A percentile compares a stretch with the other conserved stretches of the same genome.
Evolutionary conservation across 1,140 invertebrate species (phyloP).

Genomic region (Drosophila micromelanica): DNA sequence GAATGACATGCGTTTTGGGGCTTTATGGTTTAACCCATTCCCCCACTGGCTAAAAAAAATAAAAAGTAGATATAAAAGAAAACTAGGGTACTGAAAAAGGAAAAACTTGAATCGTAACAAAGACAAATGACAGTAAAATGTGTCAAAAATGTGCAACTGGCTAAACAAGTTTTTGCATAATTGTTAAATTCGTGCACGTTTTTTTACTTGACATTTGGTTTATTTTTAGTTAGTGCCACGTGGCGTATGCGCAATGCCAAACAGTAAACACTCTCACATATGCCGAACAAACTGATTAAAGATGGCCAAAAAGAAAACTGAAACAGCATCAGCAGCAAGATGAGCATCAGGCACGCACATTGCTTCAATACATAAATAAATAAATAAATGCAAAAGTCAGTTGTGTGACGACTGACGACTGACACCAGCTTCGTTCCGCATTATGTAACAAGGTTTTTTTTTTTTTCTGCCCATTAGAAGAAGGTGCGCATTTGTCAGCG

Average conservation of each 20-base stretch:
- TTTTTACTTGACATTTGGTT: background rate
- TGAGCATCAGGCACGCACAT: conserved; percentile 27
- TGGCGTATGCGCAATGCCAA: conserved; percentile 30
- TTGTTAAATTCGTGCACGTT: conserved; percentile 27
- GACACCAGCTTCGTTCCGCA: no score
- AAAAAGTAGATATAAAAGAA: background rate
- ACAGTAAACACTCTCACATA: background rate
- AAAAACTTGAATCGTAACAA: conserved; percentile 38
- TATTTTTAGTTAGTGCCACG: conserved; percentile 10
- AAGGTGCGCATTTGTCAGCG: conserved; percentile 66
- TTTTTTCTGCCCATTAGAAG: background rate
- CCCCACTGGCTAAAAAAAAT: background rate
- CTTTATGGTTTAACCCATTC: background rate
- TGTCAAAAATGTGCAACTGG: conserved; percentile 50
- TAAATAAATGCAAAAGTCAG: conserved; percentile 79
- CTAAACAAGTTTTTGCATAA: conserved; percentile 46
- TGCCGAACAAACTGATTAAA: conserved; percentile 24
- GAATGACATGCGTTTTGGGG: conserved; percentile 72
- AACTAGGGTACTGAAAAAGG: conserved; percentile 4
- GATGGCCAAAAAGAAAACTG: background rate
- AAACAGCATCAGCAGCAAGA: background rate
- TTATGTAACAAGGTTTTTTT: conserved; percentile 24
- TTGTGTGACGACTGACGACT: conserved; percentile 57
- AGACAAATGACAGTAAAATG: conserved; percentile 73
- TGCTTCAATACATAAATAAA: conserved; percentile 63